Evolutionary conservation across 1,140 invertebrate species (phyloP).

Genomic region (Bactericera cockerelli): DNA sequence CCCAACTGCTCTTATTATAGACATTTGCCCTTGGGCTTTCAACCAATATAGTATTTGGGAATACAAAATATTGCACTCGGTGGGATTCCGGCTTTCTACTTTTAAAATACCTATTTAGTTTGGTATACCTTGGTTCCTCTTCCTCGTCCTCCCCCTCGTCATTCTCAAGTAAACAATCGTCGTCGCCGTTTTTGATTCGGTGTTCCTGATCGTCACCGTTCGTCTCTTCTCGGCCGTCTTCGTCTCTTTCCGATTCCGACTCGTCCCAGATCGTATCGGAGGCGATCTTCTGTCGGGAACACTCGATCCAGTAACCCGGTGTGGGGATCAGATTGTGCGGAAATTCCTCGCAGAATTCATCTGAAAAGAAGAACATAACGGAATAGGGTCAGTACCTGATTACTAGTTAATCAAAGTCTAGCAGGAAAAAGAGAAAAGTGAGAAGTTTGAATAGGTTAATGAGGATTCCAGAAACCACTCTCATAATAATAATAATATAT

Average conservation of each 20-base stretch:
- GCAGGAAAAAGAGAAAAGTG: too few relatives aligned
- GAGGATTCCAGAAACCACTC: too few relatives aligned
- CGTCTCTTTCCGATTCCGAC: constrained; percentile 63
- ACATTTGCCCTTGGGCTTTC: too few relatives aligned
- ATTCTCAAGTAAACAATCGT: constrained; percentile 20
- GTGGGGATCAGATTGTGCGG: constrained; percentile 79
- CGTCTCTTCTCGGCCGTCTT: constrained; percentile 31
- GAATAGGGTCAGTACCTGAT: too few relatives aligned
- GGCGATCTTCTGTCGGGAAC: constrained; percentile 71
- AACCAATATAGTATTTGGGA: too few relatives aligned
- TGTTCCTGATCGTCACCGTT: constrained; percentile 15
- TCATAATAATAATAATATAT: too few relatives aligned
- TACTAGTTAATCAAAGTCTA: too few relatives aligned
- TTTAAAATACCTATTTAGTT: too few relatives aligned
- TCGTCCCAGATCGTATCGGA: constrained; percentile 74
- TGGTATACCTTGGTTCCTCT: constrained; percentile 7
- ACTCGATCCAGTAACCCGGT: constrained; percentile 90
- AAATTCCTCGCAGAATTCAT: constrained; percentile 84
- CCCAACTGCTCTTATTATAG: too few relatives aligned
- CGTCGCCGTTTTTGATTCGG: constrained; percentile 12
- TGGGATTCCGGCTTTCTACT: too few relatives aligned
- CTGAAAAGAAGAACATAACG: constrained; percentile 38
- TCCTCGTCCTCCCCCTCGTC: constrained; percentile 24
- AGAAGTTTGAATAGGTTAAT: too few relatives aligned
- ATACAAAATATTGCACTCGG: too few relatives aligned